Conservation (phyloP, 1,140 invertebrate genomes). For the Pogonomyrmex californicus region DNA sequence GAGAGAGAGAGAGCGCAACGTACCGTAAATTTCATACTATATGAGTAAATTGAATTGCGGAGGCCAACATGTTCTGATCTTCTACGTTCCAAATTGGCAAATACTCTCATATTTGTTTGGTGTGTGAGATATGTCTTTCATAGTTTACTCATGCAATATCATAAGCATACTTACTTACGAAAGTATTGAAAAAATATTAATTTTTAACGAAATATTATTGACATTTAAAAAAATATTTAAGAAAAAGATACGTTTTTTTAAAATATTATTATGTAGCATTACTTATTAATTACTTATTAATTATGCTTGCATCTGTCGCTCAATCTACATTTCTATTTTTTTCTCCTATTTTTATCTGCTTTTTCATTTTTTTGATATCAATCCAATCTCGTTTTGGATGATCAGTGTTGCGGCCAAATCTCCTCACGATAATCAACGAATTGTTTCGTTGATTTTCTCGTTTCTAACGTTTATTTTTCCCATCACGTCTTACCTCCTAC, state of each 20-base stretch:
- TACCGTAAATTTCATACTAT: conserved; percentile 26
- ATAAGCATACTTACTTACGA: conserved; percentile 46
- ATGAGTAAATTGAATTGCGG: conserved; percentile 55
- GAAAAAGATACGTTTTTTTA: neutral
- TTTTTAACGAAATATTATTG: neutral
- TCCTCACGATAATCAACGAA: conserved; percentile 56
- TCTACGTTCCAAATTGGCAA: conserved; percentile 55
- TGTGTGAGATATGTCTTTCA: conserved; percentile 25
- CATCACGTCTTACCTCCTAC: conserved; percentile 28
- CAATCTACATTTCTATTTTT: neutral
- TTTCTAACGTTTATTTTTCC: conserved; percentile 31
- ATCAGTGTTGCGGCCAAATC: conserved; percentile 65
- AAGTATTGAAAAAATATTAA: conserved; percentile 36
- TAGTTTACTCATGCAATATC: conserved; percentile 39
- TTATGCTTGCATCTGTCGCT: neutral
- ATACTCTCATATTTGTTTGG: conserved; percentile 41
- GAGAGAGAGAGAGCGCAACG: no score
- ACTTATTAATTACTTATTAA: neutral
- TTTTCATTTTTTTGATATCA: neutral
- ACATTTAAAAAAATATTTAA: neutral
- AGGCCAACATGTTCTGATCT: conserved; percentile 34
- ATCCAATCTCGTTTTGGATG: conserved; percentile 54
- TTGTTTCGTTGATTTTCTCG: conserved; percentile 47
- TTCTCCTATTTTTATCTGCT: neutral
- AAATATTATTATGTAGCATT: neutral